Conservation (phyloP, 2,113 vertebrate species). For the Alethe castanea region DNA sequence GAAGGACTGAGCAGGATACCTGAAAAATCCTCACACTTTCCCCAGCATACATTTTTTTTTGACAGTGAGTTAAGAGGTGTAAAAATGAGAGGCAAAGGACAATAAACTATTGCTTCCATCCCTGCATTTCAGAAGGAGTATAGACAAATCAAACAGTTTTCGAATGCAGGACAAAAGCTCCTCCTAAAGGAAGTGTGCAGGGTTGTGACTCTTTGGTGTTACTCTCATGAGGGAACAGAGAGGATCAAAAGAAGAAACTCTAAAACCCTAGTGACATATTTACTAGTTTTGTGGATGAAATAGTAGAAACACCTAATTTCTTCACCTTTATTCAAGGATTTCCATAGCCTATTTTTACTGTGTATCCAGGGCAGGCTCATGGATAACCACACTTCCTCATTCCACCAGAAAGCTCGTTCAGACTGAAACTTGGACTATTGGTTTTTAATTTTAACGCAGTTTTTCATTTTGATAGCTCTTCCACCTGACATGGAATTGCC, state of each 20-base stretch:
- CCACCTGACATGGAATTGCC: constrained; percentile 70
- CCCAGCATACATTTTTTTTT: not conserved
- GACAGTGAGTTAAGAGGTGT: not conserved
- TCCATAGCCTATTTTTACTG: not conserved
- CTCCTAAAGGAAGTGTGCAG: not conserved
- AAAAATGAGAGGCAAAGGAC: not conserved
- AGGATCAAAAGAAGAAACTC: not conserved
- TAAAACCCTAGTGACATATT: not conserved
- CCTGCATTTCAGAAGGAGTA: not conserved
- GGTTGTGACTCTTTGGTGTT: not conserved
- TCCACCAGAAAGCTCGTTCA: constrained; percentile 60
- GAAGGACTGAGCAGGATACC: not conserved
- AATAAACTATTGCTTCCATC: not conserved
- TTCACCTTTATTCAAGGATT: not conserved
- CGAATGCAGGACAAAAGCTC: not conserved
- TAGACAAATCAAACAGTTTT: not conserved
- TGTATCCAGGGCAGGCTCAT: not conserved
- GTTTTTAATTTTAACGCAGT: constrained; percentile 75
- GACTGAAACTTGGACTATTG: constrained; percentile 72
- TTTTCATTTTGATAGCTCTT: constrained; percentile 77
- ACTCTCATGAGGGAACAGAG: not conserved
- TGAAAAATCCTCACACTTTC: not conserved
- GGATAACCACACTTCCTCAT: constrained; percentile 46
- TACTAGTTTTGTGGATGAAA: not conserved
- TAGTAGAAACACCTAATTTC: not conserved